Conservation (phyloP, 2,797 vertebrate species). For the Graptemys geographica region DNA sequence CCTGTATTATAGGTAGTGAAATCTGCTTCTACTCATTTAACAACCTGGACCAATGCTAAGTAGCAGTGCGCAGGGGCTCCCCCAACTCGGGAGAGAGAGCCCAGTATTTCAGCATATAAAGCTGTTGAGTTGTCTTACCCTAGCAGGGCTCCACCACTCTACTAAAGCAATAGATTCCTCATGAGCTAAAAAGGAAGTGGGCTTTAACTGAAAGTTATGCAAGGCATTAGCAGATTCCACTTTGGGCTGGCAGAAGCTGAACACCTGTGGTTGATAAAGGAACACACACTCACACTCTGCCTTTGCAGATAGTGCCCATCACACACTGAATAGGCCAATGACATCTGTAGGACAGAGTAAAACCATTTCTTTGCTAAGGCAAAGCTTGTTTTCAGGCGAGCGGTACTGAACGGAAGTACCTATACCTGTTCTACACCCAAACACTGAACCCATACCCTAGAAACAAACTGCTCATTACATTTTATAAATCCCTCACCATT, state of each 20-base stretch:
- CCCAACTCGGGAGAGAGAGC: neutral
- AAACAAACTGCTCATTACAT: neutral
- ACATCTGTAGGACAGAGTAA: neutral
- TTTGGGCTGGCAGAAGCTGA: neutral
- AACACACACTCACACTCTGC: neutral
- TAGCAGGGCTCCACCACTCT: neutral
- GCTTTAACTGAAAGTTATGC: neutral
- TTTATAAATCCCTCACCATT: neutral
- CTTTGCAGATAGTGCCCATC: neutral
- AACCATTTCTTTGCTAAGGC: neutral
- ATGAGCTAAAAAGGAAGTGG: neutral
- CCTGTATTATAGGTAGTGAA: neutral
- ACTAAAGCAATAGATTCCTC: neutral
- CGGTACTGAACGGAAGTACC: neutral
- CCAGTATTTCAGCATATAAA: neutral
- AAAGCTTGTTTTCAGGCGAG: neutral
- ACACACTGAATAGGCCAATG: neutral
- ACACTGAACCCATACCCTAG: neutral
- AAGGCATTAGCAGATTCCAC: neutral
- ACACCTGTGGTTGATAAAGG: neutral
- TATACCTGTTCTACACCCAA: neutral
- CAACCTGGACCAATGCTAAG: neutral
- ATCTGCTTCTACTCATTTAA: neutral
- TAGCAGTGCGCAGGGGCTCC: neutral
- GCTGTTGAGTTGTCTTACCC: neutral